Evolutionary conservation across 2,888 invertebrate genomes (phyloP).

Genomic region (Griposia aprilina): DNA sequence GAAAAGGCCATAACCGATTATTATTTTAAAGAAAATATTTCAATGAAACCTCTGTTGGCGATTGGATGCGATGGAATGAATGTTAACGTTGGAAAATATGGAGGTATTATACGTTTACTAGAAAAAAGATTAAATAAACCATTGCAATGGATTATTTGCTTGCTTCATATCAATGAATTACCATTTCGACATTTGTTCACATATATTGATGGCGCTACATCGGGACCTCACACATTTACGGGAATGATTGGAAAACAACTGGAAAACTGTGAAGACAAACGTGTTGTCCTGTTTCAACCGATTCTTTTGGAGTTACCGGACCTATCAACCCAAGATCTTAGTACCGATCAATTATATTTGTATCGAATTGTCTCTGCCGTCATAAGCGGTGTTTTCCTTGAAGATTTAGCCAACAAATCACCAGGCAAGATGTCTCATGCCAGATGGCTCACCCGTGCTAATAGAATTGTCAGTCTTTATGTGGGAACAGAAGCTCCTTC

Average conservation of each 20-base stretch:
- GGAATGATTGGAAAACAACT: background rate
- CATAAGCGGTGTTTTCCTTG: no score
- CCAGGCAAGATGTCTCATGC: background rate
- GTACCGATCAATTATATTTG: background rate
- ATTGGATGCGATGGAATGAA: no score
- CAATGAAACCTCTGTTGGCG: no score
- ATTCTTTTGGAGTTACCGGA: background rate
- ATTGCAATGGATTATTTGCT: no score
- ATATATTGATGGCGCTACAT: background rate
- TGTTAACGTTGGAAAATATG: no score
- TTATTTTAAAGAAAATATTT: no score
- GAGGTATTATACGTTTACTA: background rate
- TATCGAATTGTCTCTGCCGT: no score
- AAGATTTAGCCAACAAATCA: background rate
- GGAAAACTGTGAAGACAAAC: background rate
- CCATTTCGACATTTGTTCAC: no score
- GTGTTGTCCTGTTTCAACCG: background rate
- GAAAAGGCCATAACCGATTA: no score
- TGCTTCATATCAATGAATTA: no score
- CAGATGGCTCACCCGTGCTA: background rate
- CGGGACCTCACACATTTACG: background rate
- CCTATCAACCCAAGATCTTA: background rate
- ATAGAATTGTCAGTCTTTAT: background rate
- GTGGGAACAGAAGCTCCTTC: background rate
- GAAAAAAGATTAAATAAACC: background rate